Percentiles rank a stretch among this genome's conserved stretches.
Conservation (phyloP, 2,113 vertebrate genomes). For the human (Homo sapiens) region GRCh38 chr6:38898001-38898500, state of each 20-base stretch:
- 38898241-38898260: slow-evolving; percentile 70
- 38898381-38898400: slow-evolving; percentile 70
- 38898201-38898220: neutral
- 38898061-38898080: neutral
- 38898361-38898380: slow-evolving; percentile 88
- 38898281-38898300: slow-evolving; percentile 83
- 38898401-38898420: neutral
- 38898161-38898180: neutral
- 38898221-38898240: neutral
- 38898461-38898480: neutral
- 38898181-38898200: neutral
- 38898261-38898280: slow-evolving; percentile 83
- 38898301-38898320: slow-evolving; percentile 85
- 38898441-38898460: neutral
- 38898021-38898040: neutral
- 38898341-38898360: slow-evolving; percentile 89
- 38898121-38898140: neutral
- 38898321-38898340: slow-evolving; percentile 85
- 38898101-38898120: neutral
- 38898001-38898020: neutral
- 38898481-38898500: neutral
- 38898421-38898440: slow-evolving; percentile 1
- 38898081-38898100: slow-evolving; percentile 5
- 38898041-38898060: neutral
- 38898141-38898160: neutral